These are phyloP conservation scores for Cynopterus brachyotis DNA, from an alignment of 2,113 vertebrate species.

Conservation along the genomic window DNA sequence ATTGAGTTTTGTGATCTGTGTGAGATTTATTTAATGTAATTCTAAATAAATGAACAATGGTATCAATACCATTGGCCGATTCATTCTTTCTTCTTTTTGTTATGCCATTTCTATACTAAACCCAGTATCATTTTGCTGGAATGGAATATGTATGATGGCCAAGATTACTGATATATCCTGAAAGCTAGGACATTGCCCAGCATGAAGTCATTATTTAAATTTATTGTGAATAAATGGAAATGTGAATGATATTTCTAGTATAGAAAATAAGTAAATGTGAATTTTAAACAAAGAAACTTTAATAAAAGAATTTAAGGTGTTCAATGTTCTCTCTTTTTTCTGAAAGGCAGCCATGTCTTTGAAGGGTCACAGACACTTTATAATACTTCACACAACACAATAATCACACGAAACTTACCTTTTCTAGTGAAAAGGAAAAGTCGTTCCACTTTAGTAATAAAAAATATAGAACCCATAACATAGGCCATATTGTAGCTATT, in stretches of 20 bases:
- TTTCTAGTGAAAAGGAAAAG: not conserved
- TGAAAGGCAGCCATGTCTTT: not conserved
- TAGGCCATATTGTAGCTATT: not conserved
- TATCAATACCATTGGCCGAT: not conserved
- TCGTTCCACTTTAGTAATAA: not conserved
- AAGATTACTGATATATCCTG: not conserved
- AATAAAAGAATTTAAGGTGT: not conserved
- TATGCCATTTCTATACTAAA: not conserved
- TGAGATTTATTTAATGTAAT: not conserved
- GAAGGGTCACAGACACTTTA: not conserved
- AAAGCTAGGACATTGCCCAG: not conserved
- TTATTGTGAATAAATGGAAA: constrained; percentile 1
- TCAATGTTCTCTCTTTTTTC: not conserved
- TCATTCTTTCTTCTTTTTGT: not conserved
- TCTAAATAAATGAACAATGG: not conserved
- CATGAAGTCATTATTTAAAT: not conserved
- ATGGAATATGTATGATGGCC: not conserved
- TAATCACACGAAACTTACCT: not conserved
- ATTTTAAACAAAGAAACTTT: not conserved
- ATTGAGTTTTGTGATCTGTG: not conserved
- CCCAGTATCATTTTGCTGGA: not conserved
- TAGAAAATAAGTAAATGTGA: not conserved
- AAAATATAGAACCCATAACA: not conserved
- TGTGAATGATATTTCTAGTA: not conserved
- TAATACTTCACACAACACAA: not conserved